Base-by-base conservation (phyloP, 2,113 vertebrate genomes). In the Suncus etruscus region DNA sequence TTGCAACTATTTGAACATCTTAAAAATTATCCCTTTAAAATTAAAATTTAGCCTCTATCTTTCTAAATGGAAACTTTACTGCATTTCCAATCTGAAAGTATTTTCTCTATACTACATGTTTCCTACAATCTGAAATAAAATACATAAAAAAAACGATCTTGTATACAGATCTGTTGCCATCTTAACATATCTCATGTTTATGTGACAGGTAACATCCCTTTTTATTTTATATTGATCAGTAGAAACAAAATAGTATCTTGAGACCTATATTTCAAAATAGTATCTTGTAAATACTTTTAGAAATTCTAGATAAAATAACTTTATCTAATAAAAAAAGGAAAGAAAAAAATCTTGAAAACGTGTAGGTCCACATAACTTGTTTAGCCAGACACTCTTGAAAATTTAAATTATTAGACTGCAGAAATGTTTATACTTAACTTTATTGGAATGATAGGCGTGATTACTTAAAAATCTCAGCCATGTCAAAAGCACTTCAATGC, bases 401-500 rank as follows among this genome's bases (percentile, higher is more conserved):
- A 79, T n/a, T 47, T 72, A 48, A 84, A 63, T 15, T 18, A 45
- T 75, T 47, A 92, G 69, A 94, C 58, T 66, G n/a, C 22, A 77
- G 10, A 86, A 48, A 61, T 91, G 27, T 92, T 93, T 87, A 65
- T 76, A 29, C 32, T 68, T 93, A 85, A 27, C 66, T 68, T 92
- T 22, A 31, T 6, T 39, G 31, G 47, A 63, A 76, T 94, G 32
- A 29, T 6, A 89, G 32, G 50, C 79, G 73, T 83, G 73, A 45
- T 70, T 86, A 81, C 91, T 93, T 81, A 32, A 89, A 83, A 91
- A 82, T 83, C 32, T 84, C 25, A 91, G 68, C 15, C 58, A 83
- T 48, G 20, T 84, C 72, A 82, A 83, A 92, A 93, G 47, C 48
- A 27, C 65, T 94, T 82, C 66, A 92, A 5, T 76, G 86, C 20